phyloP scores from a whole-genome alignment of 2,113 vertebrate species.

The Microtus pennsylvanicus region DNA sequence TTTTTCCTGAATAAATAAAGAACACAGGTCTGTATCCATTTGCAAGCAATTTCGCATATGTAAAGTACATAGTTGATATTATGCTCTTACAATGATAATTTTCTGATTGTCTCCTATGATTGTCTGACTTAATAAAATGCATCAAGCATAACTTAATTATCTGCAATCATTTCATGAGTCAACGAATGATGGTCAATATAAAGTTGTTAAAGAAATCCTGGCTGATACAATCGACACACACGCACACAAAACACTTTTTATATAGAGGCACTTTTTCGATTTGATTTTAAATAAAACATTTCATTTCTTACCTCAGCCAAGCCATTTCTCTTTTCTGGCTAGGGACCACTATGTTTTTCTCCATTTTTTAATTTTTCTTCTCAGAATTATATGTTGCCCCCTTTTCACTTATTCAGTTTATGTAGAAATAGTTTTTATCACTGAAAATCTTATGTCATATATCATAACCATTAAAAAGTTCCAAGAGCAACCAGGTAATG shows the following conservation, averaged over 20 bases:
- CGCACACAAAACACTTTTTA: neutral
- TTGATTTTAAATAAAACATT: neutral
- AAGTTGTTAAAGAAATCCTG: slow-evolving; percentile 23
- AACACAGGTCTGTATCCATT: neutral
- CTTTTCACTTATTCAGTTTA: neutral
- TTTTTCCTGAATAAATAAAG: neutral
- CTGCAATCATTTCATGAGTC: neutral
- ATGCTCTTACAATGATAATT: neutral
- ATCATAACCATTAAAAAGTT: neutral
- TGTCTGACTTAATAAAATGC: neutral
- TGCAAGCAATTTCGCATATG: neutral
- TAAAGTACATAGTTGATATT: neutral
- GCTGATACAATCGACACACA: neutral
- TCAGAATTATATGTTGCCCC: neutral
- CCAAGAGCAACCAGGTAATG: neutral
- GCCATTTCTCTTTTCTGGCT: neutral
- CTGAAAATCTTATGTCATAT: neutral
- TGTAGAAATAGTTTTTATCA: neutral
- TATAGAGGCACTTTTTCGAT: neutral
- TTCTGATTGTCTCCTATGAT: neutral
- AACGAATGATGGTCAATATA: neutral
- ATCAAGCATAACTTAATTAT: slow-evolving; percentile 10
- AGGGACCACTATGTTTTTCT: neutral
- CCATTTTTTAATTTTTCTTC: neutral
- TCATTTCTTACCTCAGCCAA: neutral